A percentile compares a stretch with the other conserved stretches of the same genome.
phyloP scores from a whole-genome alignment of 2,113 vertebrate genomes.

The Pangasianodon gigas region DNA sequence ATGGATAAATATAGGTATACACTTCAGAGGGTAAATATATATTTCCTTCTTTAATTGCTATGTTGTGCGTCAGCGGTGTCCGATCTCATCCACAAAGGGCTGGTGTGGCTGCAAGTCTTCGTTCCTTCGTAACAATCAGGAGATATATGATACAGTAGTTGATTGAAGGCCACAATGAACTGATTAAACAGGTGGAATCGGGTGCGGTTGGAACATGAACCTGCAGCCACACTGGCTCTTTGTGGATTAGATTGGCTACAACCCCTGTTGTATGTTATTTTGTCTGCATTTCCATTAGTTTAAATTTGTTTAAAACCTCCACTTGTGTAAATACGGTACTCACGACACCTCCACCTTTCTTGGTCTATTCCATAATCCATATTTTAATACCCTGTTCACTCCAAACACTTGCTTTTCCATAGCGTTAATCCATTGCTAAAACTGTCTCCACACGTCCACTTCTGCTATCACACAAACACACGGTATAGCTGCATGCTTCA shows the following conservation, averaged over 20 bases:
- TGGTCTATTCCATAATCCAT: too few relatives aligned
- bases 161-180: not conserved
- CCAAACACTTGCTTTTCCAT: not conserved
- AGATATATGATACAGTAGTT: not conserved
- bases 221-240: not conserved
- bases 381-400: not conserved
- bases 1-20: not conserved
- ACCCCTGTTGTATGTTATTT: not conserved
- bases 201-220: too few relatives aligned
- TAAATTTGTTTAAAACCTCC: not conserved
- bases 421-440: not conserved
- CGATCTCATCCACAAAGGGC: not conserved
- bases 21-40: not conserved
- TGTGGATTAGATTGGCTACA: not conserved
- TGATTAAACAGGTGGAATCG: too few relatives aligned
- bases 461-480: not conserved
- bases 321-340: not conserved
- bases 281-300: too few relatives aligned
- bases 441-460: slow-evolving; percentile 5
- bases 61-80: too few relatives aligned
- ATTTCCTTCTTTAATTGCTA: not conserved
- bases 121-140: not conserved
- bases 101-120: not conserved
- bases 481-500: not conserved
- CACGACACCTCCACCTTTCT: not conserved